phyloP scores from a whole-genome alignment of 1,140 invertebrate species.

The Meloidogyne hapla region DNA sequence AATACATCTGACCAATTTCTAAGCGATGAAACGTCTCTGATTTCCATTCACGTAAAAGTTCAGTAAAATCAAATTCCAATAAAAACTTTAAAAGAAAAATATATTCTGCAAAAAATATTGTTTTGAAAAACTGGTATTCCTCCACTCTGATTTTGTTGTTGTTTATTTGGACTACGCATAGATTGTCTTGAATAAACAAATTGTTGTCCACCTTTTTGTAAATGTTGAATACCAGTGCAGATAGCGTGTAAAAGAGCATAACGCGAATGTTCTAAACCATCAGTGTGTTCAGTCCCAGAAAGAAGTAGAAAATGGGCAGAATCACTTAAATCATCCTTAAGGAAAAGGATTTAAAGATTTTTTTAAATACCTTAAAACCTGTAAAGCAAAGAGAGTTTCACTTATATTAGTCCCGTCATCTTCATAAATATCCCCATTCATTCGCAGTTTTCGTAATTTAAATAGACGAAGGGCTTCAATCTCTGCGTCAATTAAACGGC shows the following conservation, averaged over 20 bases:
- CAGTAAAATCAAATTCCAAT: conserved; percentile 29
- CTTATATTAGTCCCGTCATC: conserved; percentile 2
- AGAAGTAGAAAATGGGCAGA: conserved; percentile 18
- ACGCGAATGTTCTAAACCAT: conserved; percentile 18
- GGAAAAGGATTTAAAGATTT: not conserved
- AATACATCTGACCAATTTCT: conserved; percentile 20
- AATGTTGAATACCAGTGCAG: conserved; percentile 26
- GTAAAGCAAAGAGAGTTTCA: conserved; percentile 17
- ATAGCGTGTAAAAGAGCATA: conserved; percentile 20
- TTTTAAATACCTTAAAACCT: not conserved
- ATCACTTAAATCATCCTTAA: conserved; percentile 26
- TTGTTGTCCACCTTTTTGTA: conserved; percentile 15
- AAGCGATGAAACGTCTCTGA: conserved; percentile 5
- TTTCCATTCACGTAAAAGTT: conserved; percentile 17
- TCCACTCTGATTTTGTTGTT: not conserved
- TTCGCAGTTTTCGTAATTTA: conserved; percentile 8
- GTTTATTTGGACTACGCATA: conserved; percentile 23
- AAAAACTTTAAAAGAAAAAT: conserved; percentile 9
- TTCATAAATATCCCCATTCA: not conserved
- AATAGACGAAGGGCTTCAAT: conserved; percentile 10
- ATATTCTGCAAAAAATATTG: not conserved
- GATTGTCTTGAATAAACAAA: not conserved
- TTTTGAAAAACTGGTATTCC: conserved; percentile 3
- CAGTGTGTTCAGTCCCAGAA: conserved; percentile 2
- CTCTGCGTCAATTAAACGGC: conserved; percentile 21